A percentile compares a stretch with the other conserved stretches of the same genome.
These are phyloP conservation scores for Ictidomys tridecemlineatus DNA, from an alignment of 2,113 vertebrate genomes.

Conservation along the genomic window DNA sequence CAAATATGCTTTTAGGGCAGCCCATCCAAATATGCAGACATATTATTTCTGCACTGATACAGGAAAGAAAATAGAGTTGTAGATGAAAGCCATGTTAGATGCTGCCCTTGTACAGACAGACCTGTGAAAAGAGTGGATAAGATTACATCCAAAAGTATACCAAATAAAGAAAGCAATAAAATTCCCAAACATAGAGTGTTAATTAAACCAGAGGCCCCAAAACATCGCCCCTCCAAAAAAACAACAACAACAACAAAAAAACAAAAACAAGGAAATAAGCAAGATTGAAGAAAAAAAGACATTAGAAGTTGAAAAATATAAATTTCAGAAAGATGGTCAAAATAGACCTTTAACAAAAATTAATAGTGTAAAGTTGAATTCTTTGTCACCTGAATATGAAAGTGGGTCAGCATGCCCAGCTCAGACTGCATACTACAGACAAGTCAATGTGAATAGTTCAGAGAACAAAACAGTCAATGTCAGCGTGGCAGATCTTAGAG, in stretches of 20 bases:
- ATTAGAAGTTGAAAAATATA: conserved; percentile 93
- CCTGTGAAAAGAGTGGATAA: conserved; percentile 91
- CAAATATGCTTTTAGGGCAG: conserved; percentile 88
- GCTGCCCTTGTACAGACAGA: conserved; percentile 95
- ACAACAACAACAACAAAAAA: too few relatives aligned
- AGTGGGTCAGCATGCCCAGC: conserved; percentile 79
- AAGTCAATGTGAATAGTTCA: conserved; percentile 89
- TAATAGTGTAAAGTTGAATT: conserved; percentile 93
- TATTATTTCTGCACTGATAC: conserved; percentile 99
- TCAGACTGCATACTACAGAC: conserved; percentile 83
- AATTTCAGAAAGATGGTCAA: conserved; percentile 93
- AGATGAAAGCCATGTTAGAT: conserved; percentile 99
- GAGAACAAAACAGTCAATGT: conserved; percentile 84
- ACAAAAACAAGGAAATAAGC: conserved; percentile 84
- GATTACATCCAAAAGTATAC: conserved; percentile 88
- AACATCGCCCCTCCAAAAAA: conserved; percentile 88
- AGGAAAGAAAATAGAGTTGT: conserved; percentile 97
- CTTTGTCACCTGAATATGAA: conserved; percentile 85
- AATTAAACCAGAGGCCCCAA: conserved; percentile 94
- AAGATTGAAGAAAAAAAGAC: conserved; percentile 90
- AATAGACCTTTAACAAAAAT: conserved; percentile 94
- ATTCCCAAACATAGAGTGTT: conserved; percentile 92
- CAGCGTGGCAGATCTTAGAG: conserved; percentile 83
- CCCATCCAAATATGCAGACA: conserved; percentile 99
- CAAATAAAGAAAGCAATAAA: conserved; percentile 93